Evolutionary conservation across 2,113 vertebrate genomes (phyloP).

Genomic region (Saguinus imperator): DNA sequence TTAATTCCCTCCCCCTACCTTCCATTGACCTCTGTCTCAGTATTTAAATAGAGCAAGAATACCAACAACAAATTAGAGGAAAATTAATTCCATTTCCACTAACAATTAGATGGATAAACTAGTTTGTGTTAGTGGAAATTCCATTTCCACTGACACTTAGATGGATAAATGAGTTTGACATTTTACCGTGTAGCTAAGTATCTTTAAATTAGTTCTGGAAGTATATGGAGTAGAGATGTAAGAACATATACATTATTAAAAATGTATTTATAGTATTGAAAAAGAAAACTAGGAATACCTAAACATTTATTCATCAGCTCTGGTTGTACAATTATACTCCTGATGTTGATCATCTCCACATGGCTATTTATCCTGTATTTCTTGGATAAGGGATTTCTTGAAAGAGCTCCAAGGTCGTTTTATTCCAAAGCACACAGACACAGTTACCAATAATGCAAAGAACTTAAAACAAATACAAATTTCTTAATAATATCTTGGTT

Average conservation of each 20-base stretch:
- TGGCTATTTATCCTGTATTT: neutral
- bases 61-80: neutral
- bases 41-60: neutral
- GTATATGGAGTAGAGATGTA: neutral
- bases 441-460: neutral
- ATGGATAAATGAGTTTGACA: neutral
- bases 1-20: neutral
- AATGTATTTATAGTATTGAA: neutral
- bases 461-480: neutral
- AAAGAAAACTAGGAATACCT: neutral
- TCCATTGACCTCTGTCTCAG: neutral
- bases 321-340: neutral
- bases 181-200: neutral
- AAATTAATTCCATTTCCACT: slow-evolving; percentile 18
- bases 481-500: neutral
- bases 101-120: neutral
- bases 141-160: neutral
- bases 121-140: neutral
- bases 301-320: neutral
- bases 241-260: neutral
- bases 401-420: neutral
- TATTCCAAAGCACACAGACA: slow-evolving; percentile 2
- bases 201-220: neutral
- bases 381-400: neutral
- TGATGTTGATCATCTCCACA: neutral